These are phyloP conservation scores for Equus quagga DNA, from an alignment of 2,113 vertebrate genomes.

Conservation along the genomic window DNA sequence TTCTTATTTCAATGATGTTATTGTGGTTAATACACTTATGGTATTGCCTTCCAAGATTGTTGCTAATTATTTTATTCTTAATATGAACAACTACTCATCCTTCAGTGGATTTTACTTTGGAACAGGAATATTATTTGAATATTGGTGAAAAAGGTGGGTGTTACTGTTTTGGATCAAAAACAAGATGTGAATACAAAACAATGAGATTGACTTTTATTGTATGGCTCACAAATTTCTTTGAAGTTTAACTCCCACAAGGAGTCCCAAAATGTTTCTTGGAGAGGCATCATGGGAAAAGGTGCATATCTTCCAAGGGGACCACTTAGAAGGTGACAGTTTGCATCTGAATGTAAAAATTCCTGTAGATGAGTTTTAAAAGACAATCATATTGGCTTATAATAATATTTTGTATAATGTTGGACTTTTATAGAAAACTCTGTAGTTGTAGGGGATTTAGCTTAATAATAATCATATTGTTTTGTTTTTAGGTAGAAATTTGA, in stretches of 20 bases:
- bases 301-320: background rate
- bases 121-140: background rate
- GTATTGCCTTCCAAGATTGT: background rate
- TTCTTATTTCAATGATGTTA: background rate
- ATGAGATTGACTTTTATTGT: background rate
- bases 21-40: background rate
- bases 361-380: background rate
- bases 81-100: background rate
- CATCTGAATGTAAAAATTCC: background rate
- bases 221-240: background rate
- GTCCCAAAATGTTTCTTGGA: background rate
- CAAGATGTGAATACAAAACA: background rate
- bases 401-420: background rate
- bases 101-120: slow-evolving; percentile 26
- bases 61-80: slow-evolving; percentile 43
- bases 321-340: background rate
- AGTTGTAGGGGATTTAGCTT: background rate
- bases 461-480: background rate
- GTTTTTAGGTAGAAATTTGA: background rate
- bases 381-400: background rate
- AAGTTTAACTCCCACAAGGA: background rate
- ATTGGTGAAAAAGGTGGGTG: background rate
- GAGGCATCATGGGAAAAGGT: background rate
- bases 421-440: background rate
- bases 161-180: slow-evolving; percentile 39